Conservation (phyloP, 92 coral and sea anemone genomes). For the Palythoa grandis region DNA sequence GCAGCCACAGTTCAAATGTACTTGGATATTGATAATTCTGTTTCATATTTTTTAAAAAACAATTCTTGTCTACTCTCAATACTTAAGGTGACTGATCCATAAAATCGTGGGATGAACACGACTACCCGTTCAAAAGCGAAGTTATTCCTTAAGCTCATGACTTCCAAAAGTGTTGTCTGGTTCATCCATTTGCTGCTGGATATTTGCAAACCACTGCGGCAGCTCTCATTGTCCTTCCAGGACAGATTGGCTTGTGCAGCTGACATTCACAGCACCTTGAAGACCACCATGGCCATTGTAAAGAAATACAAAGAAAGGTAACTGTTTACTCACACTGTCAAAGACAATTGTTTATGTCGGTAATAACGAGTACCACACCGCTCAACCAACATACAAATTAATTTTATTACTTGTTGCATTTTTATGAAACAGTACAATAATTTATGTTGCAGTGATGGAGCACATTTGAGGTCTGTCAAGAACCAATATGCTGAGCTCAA, state of each 20-base stretch:
- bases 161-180: constrained; percentile 17
- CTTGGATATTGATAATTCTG: too few relatives aligned
- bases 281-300: constrained; percentile 9
- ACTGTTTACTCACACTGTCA: background rate
- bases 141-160: constrained; percentile 17
- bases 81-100: too few relatives aligned
- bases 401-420: constrained; percentile 18
- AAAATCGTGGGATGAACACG: too few relatives aligned
- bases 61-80: too few relatives aligned
- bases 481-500: background rate
- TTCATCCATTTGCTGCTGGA: constrained; percentile 25
- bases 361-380: constrained; percentile 3
- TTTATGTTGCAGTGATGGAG: constrained; percentile 17
- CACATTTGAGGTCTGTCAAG: constrained; percentile 14
- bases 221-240: constrained; percentile 12
- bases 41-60: too few relatives aligned
- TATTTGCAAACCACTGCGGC: background rate
- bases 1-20: too few relatives aligned
- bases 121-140: constrained; percentile 37
- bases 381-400: constrained; percentile 20
- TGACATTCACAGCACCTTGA: constrained; percentile 37
- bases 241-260: constrained; percentile 19
- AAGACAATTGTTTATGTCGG: constrained; percentile 16
- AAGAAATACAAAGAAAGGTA: constrained; percentile 26
- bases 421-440: constrained; percentile 1